A percentile compares a stretch with the other conserved stretches of the same genome.
Evolutionary conservation across 2,888 invertebrate genomes (phyloP).

Genomic region (Acanthacorydalis orientalis): DNA sequence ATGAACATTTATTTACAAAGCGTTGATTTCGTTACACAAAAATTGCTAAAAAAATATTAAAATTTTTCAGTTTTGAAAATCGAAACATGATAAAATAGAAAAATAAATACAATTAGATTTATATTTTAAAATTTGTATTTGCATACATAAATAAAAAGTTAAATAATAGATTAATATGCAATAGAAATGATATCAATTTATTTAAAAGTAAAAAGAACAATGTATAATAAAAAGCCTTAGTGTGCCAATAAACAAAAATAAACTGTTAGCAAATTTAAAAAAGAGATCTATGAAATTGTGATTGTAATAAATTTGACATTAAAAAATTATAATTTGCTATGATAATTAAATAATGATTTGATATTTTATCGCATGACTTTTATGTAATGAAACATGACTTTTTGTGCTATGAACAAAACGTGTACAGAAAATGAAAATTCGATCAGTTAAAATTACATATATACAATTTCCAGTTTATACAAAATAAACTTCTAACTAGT

Average conservation of each 20-base stretch:
- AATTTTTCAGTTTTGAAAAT: neutral
- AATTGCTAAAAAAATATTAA: neutral
- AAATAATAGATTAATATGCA: neutral
- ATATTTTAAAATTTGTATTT: neutral
- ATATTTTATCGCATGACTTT: neutral
- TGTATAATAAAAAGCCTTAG: neutral
- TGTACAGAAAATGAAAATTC: constrained; percentile 3
- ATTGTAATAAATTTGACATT: neutral
- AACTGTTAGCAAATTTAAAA: neutral
- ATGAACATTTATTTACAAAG: neutral
- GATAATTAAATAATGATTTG: neutral
- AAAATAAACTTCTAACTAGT: too few relatives aligned
- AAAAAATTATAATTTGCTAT: neutral
- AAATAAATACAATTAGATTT: neutral
- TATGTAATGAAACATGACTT: neutral
- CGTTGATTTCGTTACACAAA: neutral
- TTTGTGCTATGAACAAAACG: too few relatives aligned
- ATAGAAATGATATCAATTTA: neutral
- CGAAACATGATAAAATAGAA: neutral
- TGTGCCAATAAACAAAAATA: constrained; percentile 5
- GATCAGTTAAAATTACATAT: too few relatives aligned
- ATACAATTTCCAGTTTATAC: too few relatives aligned
- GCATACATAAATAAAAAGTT: too few relatives aligned
- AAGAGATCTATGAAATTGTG: neutral
- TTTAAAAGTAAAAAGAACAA: neutral